Evolutionary conservation across 2,113 vertebrate genomes (phyloP), one percentile per base, ranked within the genome.

Genomic region (Eleginops maclovinus): DNA sequence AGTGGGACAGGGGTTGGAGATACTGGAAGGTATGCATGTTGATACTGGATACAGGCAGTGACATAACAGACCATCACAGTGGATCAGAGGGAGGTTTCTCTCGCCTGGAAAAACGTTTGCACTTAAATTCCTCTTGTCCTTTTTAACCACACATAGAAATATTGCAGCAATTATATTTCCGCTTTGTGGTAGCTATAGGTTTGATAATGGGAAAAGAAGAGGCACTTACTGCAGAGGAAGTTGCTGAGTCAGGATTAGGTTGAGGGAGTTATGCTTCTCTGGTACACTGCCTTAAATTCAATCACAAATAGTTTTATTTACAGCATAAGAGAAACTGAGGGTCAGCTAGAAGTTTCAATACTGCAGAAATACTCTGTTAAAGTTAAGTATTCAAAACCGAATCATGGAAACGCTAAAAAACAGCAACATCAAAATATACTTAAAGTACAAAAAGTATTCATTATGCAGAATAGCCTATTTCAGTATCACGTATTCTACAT

Each of bases 141-240:
- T n/a, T n/a, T n/a, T n/a, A n/a, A n/a, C n/a, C n/a, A n/a, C n/a
- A n/a, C n/a, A n/a, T n/a, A n/a, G n/a, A n/a, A n/a, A n/a, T n/a
- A n/a, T n/a, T n/a, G n/a, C 44, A 56, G 58, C 28, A 9, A 53
- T 46, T 63, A 56, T 1, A 63, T 17, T 21, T 54, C 51, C 53
- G 22, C 53, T 65, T 59, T 21, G 22, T 43, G 68, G 46, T 70
- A n/a, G 11, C 21, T 47, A 40, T 47, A 31, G 11, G 54, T 14
- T 17, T 61, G 46, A 40, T 24, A 44, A 26, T 55, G 36, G 56
- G 41, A 56, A 28, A 75, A 56, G 43, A 60, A 81, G 65, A 71
- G 43, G 49, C 60, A 26, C 19, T 19, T 51, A 72, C 28, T 46
- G 15, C 36, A 49, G 66, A 11, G 55, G 8, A 60, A 65, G 56